Conservation (phyloP, 2,888 invertebrate genomes). For the Dasysyrphus albostriatus region DNA sequence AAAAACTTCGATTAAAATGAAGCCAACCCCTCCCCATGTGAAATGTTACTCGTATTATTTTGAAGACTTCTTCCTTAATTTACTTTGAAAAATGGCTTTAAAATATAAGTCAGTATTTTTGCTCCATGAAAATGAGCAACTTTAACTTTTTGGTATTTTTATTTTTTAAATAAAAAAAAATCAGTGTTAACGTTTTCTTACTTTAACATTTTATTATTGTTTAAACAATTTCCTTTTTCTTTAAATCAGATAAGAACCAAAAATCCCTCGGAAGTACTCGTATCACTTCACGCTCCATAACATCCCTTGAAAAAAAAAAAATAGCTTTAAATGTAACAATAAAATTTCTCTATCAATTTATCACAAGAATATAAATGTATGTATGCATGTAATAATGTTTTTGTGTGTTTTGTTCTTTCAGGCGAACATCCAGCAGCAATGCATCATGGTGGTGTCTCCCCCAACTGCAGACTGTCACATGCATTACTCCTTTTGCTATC, state of each 20-base stretch:
- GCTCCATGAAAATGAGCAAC: no score
- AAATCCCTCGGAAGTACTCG: not conserved
- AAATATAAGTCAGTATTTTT: no score
- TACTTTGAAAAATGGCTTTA: no score
- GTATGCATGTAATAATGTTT: not conserved
- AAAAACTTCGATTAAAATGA: no score
- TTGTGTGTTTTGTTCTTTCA: constrained; percentile 81
- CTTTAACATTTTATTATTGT: not conserved
- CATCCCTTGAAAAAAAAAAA: not conserved
- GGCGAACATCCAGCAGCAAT: constrained; percentile 94
- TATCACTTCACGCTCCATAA: not conserved
- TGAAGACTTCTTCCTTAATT: no score
- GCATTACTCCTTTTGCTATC: constrained; percentile 78
- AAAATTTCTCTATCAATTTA: not conserved
- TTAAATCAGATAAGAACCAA: not conserved
- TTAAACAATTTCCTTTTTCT: not conserved
- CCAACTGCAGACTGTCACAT: constrained; percentile 79
- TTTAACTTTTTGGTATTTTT: no score
- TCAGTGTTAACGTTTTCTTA: no score
- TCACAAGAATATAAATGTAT: not conserved
- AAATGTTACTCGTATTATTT: no score
- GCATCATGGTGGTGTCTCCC: constrained; percentile 87
- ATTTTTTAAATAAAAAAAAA: no score
- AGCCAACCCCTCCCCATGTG: no score
- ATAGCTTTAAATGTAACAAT: not conserved